Evolutionary conservation across 2,888 invertebrate species (phyloP).

Genomic region (Dione vanillae): DNA sequence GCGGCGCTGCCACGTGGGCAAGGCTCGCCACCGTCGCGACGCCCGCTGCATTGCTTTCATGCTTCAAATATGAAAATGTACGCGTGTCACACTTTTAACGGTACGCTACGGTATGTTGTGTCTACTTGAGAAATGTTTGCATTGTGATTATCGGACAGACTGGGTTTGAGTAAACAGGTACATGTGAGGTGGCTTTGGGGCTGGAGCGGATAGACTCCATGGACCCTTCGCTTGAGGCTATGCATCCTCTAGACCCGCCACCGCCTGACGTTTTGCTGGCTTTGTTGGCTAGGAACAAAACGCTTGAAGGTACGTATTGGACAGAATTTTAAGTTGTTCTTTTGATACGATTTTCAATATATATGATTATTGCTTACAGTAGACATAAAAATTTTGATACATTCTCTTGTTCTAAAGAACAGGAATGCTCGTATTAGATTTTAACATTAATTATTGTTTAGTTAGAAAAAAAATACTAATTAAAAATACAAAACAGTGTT

Average conservation of each 20-base stretch:
- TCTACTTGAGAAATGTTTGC: constrained; percentile 56
- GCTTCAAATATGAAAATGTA: constrained; percentile 61
- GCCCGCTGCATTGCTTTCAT: constrained; percentile 61
- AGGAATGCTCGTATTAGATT: no score
- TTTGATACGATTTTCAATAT: background rate
- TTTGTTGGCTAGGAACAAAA: constrained; percentile 93
- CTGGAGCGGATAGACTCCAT: constrained; percentile 63
- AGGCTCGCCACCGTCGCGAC: constrained; percentile 64
- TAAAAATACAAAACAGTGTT: no score
- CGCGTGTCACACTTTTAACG: constrained; percentile 52
- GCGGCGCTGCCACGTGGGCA: constrained; percentile 80
- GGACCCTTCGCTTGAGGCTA: constrained; percentile 67
- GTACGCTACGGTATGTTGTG: constrained; percentile 58
- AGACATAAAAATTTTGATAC: no score
- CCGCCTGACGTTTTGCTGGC: constrained; percentile 94
- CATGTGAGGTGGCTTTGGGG: constrained; percentile 63
- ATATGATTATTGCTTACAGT: no score
- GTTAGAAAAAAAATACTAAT: no score
- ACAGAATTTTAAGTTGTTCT: background rate
- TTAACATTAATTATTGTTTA: no score
- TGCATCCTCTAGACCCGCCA: constrained; percentile 83
- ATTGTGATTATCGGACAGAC: constrained; percentile 62
- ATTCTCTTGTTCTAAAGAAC: no score
- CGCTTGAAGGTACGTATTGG: constrained; percentile 90
- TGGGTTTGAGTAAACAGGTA: constrained; percentile 66